A percentile compares a stretch with the other conserved stretches of the same genome.
These are phyloP conservation scores for Lysandra coridon DNA, from an alignment of 2,888 invertebrate species.

Conservation along the genomic window DNA sequence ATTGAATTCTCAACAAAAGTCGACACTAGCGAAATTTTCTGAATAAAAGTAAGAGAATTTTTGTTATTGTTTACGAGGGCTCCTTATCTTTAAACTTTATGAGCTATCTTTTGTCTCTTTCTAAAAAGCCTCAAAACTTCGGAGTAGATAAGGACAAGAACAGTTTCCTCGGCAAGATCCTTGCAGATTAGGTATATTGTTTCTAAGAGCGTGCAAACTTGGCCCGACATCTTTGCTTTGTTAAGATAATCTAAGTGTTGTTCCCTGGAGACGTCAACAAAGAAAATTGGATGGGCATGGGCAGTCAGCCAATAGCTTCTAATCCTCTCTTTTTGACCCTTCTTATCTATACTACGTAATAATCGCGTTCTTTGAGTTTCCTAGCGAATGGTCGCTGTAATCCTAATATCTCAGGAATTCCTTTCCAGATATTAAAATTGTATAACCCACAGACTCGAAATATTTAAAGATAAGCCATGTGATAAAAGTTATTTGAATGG, in stretches of 20 bases:
- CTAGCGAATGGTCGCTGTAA: slow-evolving; percentile 47
- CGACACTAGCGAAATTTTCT: not conserved
- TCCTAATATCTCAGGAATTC: slow-evolving; percentile 33
- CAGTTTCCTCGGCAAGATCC: slow-evolving; percentile 49
- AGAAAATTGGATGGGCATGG: slow-evolving; percentile 81
- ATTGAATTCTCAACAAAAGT: not conserved
- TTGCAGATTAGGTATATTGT: slow-evolving; percentile 59
- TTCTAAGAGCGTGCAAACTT: slow-evolving; percentile 61
- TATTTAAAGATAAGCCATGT: not conserved
- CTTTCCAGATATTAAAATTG: slow-evolving; percentile 28
- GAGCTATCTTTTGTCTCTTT: not conserved
- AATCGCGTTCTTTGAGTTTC: slow-evolving; percentile 60
- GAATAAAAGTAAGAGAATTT: not conserved
- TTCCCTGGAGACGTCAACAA: slow-evolving; percentile 75
- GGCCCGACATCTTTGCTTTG: slow-evolving; percentile 66
- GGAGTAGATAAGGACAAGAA: slow-evolving; percentile 46
- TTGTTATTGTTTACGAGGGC: slow-evolving; percentile 15
- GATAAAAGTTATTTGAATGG: no score
- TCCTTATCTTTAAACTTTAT: slow-evolving; percentile 6
- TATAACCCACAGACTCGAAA: slow-evolving; percentile 6
- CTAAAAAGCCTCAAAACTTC: slow-evolving; percentile 36
- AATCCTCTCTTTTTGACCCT: slow-evolving; percentile 75
- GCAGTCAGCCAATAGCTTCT: slow-evolving; percentile 78
- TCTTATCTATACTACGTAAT: slow-evolving; percentile 69
- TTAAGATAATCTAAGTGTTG: slow-evolving; percentile 74